Evolutionary conservation across 2,797 vertebrate species (phyloP), one percentile per base, ranked within the genome.

Genomic region (Mallotus villosus): DNA sequence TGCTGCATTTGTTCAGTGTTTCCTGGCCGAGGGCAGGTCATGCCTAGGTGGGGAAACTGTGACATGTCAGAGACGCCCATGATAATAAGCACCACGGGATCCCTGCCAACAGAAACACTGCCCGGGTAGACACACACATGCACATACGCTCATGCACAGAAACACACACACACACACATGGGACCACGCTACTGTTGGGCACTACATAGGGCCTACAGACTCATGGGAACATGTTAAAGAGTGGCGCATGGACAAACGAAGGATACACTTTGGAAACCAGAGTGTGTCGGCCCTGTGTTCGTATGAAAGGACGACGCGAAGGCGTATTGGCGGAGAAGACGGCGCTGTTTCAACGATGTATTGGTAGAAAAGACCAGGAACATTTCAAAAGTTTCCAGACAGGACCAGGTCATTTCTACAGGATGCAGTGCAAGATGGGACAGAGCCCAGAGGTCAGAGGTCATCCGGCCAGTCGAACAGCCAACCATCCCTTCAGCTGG

Each of bases 21-120:
- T 90, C 87, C 88, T 87, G 88, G 85, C 86, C 25, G 71, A 77
- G 73, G 67, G 84, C 74, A 78, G 86, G 85, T 83, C 86, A 85
- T 82, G 78, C 70, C 76, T 76, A 78, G 80, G 78, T 84, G 81
- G 80, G 80, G 84, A 87, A 83, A 85, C 84, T 85, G 84, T 85
- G 83, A 89, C 86, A 86, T 83, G 86, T 88, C 84, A 89, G 75
- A 89, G 83, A 88, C 86, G 78, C 87, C 84, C 80, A 81, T 85
- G 78, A 86, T 89, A 85, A 87, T 79, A 78, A 78, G 69, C 63
- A 53, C 77, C 11, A 53, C 41, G 62, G 80, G 82, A 81, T 27
- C 29, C 41, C 53, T 34, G 83, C 86, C 86, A 86, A 88, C 41
- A 74, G 68, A 5, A 79, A 85, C 75, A 81, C 71, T 58, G 60